phyloP scores from a whole-genome alignment of 2,113 vertebrate species.

The Aegotheles bennettii region DNA sequence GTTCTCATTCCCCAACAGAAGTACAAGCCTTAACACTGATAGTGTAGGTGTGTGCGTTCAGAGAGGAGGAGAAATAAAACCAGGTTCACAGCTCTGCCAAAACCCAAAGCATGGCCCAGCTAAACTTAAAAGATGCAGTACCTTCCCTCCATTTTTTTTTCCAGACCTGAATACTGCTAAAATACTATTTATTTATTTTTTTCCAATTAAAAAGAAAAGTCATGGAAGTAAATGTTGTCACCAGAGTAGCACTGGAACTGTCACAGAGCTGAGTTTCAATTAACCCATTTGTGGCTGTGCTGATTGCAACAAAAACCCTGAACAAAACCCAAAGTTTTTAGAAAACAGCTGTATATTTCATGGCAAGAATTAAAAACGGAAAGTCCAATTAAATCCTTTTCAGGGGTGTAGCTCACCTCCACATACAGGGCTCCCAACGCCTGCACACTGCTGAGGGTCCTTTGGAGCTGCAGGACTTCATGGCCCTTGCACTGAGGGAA shows the following conservation, averaged over 20 bases:
- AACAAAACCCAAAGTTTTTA: background rate
- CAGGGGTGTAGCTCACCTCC: background rate
- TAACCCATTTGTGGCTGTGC: background rate
- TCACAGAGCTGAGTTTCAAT: background rate
- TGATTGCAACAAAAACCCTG: background rate
- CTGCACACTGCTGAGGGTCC: background rate
- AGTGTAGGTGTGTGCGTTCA: background rate
- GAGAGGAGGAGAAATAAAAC: constrained; percentile 38
- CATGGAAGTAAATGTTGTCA: background rate
- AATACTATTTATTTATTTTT: background rate
- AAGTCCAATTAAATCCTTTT: background rate
- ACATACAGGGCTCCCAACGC: background rate
- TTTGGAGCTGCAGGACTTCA: background rate
- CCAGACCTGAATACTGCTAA: background rate
- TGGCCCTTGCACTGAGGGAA: background rate
- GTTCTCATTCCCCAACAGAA: constrained; percentile 28
- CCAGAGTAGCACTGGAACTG: background rate
- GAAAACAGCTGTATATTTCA: constrained; percentile 10
- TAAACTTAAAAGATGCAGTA: background rate
- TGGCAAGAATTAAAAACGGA: background rate
- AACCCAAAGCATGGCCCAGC: background rate
- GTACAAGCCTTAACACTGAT: constrained; percentile 35
- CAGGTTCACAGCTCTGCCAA: constrained; percentile 39
- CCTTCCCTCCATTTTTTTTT: background rate
- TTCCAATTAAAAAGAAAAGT: background rate